phyloP scores from a whole-genome alignment of 2,113 vertebrate species.

The Megaceryle maxima region DNA sequence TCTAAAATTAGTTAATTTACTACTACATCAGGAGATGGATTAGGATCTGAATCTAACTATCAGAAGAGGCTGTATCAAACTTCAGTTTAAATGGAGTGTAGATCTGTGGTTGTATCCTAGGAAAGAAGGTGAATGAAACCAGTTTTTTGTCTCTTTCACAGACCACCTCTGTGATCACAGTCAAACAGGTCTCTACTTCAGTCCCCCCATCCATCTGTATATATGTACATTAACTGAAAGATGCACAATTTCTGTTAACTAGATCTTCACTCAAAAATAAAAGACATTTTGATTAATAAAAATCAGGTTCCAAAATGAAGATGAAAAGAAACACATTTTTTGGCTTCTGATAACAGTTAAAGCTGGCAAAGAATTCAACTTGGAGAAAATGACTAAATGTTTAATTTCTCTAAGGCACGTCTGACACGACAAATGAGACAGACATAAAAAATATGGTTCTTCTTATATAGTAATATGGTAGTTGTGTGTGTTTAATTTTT shows the following conservation, averaged over 20 bases:
- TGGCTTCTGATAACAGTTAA: not conserved
- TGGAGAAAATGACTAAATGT: not conserved
- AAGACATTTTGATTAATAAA: not conserved
- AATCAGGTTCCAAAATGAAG: not conserved
- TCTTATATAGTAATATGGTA: not conserved
- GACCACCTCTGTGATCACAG: not conserved
- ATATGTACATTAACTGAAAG: not conserved
- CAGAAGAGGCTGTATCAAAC: not conserved
- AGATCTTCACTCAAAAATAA: not conserved
- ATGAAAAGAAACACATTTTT: not conserved
- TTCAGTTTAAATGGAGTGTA: not conserved
- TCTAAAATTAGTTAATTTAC: slow-evolving; percentile 22
- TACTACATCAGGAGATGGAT: not conserved
- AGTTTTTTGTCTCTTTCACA: not conserved
- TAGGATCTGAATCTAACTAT: not conserved
- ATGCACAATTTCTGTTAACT: not conserved
- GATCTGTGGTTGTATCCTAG: not conserved
- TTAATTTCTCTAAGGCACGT: not conserved
- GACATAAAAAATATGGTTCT: not conserved
- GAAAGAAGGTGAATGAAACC: not conserved
- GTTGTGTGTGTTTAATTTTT: not conserved
- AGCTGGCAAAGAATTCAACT: not conserved
- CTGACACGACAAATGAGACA: not conserved
- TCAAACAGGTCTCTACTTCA: not conserved
- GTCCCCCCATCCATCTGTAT: not conserved